These are phyloP conservation scores for Aselliscus stoliczkanus DNA, from an alignment of 2,797 vertebrate species.

Conservation along the genomic window DNA sequence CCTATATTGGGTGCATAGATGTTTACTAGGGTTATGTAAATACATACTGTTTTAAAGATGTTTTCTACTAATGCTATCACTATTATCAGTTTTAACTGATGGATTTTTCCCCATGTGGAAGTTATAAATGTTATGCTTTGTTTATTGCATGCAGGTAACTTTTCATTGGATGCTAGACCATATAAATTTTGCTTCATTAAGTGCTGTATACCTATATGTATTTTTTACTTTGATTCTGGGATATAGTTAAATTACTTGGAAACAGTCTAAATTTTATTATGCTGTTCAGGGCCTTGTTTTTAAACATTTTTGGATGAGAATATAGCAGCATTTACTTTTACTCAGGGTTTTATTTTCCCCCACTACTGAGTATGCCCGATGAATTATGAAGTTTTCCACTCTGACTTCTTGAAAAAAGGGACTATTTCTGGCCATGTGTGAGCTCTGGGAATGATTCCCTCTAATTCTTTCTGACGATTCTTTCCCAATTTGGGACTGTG, in stretches of 20 bases:
- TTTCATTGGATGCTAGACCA: neutral
- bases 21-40: too few relatives aligned
- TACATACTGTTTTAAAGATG: neutral
- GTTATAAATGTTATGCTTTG: neutral
- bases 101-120: neutral
- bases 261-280: neutral
- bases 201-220: neutral
- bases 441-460: neutral
- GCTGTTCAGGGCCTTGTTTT: neutral
- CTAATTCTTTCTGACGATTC: neutral
- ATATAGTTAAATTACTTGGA: neutral
- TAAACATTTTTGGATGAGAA: neutral
- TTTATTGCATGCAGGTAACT: neutral
- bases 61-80: neutral
- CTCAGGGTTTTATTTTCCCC: neutral
- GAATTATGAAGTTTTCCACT: neutral
- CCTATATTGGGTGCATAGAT: too few relatives aligned
- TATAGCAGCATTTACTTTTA: neutral
- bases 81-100: neutral
- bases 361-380: neutral
- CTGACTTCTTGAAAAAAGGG: neutral
- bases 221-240: neutral
- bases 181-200: neutral
- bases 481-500: neutral
- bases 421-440: neutral